Base-by-base conservation (phyloP, 2,888 invertebrate genomes). In the Argyresthia albistria region DNA sequence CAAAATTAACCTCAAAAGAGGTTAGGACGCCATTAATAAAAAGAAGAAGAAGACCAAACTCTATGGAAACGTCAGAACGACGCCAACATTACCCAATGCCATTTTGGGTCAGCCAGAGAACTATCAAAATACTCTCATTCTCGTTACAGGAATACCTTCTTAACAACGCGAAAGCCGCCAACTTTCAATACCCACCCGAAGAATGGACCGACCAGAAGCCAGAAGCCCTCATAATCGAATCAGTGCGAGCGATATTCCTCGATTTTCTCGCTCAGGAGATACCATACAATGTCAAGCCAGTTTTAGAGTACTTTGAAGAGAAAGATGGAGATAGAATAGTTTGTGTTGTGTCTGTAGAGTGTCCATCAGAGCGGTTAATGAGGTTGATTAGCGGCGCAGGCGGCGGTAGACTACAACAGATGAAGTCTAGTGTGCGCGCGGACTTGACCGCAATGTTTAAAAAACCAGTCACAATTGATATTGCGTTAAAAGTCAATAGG, bases 231-330 rank as follows among this genome's bases (percentile, higher is more conserved):
- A 92, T 95, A 55, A 82, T 90, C 51, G 90, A 92, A 60, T 92
- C 93, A 53, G 93, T 98, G 0, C 89, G 94, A 63, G 95, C 97
- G 1, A 94, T 93, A 60, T 88, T 98, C 43, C 74, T 99, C 55
- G 95, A 99, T 68, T 90, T 92, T 66, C 78, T 98, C 46, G 91
- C 93, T 0, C 90, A 95, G 60, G 96, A 98, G 83, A 90, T 98
- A 46, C 98, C 98, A 0, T 98, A 98, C 67, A 87, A 76, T 43
- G 69, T 97, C 4, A 81, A 89, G 55, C 87, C 91, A 8, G 66
- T 84, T 50, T 68, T 96, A 12, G 94, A 95, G 69, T 91, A 91
- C 68, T 91, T 90, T 61, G 90, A 92, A 59, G 80, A 89, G 16
- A 68, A 73, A 51, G 81, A 89, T 36, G 89, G 90, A 53, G 62